Percentiles rank a stretch among this genome's conserved stretches.
Evolutionary conservation across 2,888 invertebrate species (phyloP).

Genomic region (Drosophila quinaria): DNA sequence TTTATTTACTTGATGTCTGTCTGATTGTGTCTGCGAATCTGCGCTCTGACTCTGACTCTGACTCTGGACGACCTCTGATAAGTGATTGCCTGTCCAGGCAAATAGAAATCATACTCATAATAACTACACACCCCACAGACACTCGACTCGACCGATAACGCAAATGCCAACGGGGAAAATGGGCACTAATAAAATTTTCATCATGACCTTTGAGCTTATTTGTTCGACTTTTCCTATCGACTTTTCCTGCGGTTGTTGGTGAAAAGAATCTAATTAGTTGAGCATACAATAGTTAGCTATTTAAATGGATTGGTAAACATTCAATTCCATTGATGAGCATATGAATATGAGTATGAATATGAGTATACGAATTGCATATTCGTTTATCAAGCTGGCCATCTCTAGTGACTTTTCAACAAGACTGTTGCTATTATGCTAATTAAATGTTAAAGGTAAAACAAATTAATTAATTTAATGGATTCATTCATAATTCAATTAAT

Average conservation of each 20-base stretch:
- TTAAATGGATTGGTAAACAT: constrained; percentile 70
- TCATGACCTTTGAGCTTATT: constrained; percentile 56
- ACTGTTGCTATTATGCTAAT: constrained; percentile 39
- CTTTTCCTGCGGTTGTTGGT: background rate
- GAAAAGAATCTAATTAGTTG: constrained; percentile 62
- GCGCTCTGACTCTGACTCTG: constrained; percentile 12
- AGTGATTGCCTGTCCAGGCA: constrained; percentile 69
- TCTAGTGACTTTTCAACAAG: constrained; percentile 42
- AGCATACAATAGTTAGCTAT: constrained; percentile 40
- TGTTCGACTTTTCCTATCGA: constrained; percentile 15
- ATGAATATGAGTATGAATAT: constrained; percentile 1
- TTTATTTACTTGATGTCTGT: constrained; percentile 59
- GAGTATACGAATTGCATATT: constrained; percentile 8
- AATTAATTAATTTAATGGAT: constrained; percentile 24
- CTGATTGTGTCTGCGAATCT: constrained; percentile 37
- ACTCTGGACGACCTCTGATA: constrained; percentile 49
- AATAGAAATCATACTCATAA: constrained; percentile 72
- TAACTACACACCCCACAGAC: constrained; percentile 29
- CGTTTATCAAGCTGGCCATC: constrained; percentile 14
- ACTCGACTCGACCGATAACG: constrained; percentile 48
- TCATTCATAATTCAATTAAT: constrained; percentile 19
- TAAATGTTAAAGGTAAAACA: constrained; percentile 17
- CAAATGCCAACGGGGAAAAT: constrained; percentile 27
- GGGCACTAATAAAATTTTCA: constrained; percentile 44
- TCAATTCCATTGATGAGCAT: constrained; percentile 25